Percentiles rank a stretch among this genome's conserved stretches.
These are phyloP conservation scores for Myripristis murdjan DNA, from an alignment of 2,797 vertebrate species.

Conservation along the genomic window DNA sequence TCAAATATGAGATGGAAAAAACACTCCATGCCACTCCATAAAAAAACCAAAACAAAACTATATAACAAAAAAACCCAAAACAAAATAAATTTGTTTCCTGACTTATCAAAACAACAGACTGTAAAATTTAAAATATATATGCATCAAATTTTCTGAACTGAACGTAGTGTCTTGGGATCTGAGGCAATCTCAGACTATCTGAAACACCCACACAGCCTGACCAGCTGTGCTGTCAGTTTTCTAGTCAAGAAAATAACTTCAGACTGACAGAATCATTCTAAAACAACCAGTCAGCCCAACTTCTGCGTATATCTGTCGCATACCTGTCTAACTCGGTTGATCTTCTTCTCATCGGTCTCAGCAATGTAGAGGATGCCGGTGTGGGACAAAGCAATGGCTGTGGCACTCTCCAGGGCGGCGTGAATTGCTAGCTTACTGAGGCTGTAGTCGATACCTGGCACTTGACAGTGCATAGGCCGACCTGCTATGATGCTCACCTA, in stretches of 20 bases:
- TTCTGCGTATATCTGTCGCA: background rate
- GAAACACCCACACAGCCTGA: conserved; percentile 37
- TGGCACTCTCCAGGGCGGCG: conserved; percentile 95
- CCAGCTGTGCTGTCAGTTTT: conserved; percentile 51
- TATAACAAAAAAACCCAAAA: too few species aligned
- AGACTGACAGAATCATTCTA: conserved; percentile 16
- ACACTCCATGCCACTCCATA: background rate
- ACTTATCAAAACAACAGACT: conserved; percentile 43
- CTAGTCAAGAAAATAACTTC: conserved; percentile 30
- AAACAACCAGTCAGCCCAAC: conserved; percentile 25
- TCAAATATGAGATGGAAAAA: conserved; percentile 20
- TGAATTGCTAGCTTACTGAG: conserved; percentile 98
- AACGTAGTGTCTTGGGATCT: conserved; percentile 39
- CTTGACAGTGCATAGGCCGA: conserved; percentile 98
- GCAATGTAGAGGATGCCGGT: conserved; percentile 97
- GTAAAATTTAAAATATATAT: background rate
- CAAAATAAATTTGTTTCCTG: conserved; percentile 34
- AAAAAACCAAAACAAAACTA: conserved; percentile 23
- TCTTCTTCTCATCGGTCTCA: conserved; percentile 99
- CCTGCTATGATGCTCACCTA: conserved; percentile 98
- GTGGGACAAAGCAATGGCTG: conserved; percentile 96
- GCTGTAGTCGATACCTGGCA: conserved; percentile 98
- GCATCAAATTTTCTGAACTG: conserved; percentile 4
- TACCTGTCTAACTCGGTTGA: conserved; percentile 95
- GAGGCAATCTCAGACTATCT: conserved; percentile 42